Base-by-base conservation (phyloP, 2,888 invertebrate genomes). In the Heliconius ethilla region DNA sequence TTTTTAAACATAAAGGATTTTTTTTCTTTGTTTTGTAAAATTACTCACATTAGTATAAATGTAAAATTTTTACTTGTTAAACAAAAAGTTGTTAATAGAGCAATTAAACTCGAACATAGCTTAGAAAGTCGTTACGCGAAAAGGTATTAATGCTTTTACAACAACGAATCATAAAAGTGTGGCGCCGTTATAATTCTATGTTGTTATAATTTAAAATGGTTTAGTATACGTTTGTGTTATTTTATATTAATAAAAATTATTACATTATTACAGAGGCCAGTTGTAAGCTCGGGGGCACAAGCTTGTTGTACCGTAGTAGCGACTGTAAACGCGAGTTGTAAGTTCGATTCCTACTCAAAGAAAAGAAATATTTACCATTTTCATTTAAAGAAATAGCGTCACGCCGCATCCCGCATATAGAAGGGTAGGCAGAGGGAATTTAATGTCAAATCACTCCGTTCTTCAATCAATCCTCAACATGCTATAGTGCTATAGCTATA, bases 121-220 rank as follows among this genome's bases (percentile, higher is more conserved):
- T 79, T 62, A 73, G 66, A 76, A 67, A 73, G 76, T 70, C 67
- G 69, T 78, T 78, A 78, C 15, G 73, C 69, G 73, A 72, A 66
- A 74, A 76, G 75, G 73, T 70, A 75, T 78, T 73, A 72, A 70
- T 73, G 69, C 69, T 62, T 78, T 78, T 69, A 78, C 29, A 73
- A 65, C 77, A 74, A 74, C 75, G 72, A 66, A 75, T 75, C 77
- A 65, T 74, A 63, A 74, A 74, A 63, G 45, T 72, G 15, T 59
- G 10, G 11, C 15, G 33, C n/a, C 25, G 59, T 59, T 33, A 55
- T 29, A 72, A 72, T 59, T 45, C 59, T 33, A 33, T 33, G 33
- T 1, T 27, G 70, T 27, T 59, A 72, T 72, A n/a, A n/a, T 72
- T 59, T n/a, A 69, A 69, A 69, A 40, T 40, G 7, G 15, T 15